A percentile compares a stretch with the other conserved stretches of the same genome.
These are phyloP conservation scores for Lasioglossum marginatum DNA, from an alignment of 2,888 invertebrate species.

Conservation along the genomic window DNA sequence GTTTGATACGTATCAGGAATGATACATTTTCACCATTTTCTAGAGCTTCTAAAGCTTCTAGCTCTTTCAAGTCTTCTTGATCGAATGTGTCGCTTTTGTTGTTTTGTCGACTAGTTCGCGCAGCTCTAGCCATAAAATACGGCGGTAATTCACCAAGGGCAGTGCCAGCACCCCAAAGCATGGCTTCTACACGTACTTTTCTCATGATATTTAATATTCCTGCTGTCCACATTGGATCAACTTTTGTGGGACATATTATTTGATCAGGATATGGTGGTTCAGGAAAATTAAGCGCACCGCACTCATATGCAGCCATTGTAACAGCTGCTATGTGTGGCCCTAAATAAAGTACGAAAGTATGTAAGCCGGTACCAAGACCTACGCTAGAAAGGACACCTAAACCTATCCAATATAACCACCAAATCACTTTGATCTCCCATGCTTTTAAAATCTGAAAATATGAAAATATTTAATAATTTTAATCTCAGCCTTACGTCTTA, in stretches of 20 bases:
- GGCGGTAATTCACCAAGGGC: slow-evolving; percentile 99
- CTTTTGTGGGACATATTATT: slow-evolving; percentile 95
- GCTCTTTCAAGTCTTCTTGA: slow-evolving; percentile 90
- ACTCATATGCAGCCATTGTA: slow-evolving; percentile 99
- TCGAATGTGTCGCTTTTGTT: slow-evolving; percentile 86
- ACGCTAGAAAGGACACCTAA: slow-evolving; percentile 98
- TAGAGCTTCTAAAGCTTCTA: slow-evolving; percentile 89
- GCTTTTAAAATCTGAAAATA: slow-evolving; percentile 78
- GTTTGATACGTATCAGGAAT: slow-evolving; percentile 91
- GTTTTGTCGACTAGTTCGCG: slow-evolving; percentile 86
- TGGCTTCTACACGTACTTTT: slow-evolving; percentile 97
- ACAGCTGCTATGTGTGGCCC: slow-evolving; percentile 99
- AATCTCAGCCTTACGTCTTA: not conserved
- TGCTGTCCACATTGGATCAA: slow-evolving; percentile 88
- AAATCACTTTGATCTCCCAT: slow-evolving; percentile 85
- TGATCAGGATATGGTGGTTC: slow-evolving; percentile 99
- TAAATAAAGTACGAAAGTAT: slow-evolving; percentile 98
- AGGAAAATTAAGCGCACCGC: slow-evolving; percentile 97
- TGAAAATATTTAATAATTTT: slow-evolving; percentile 25
- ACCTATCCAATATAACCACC: slow-evolving; percentile 96
- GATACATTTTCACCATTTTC: slow-evolving; percentile 87
- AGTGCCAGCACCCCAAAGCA: slow-evolving; percentile 99
- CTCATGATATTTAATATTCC: slow-evolving; percentile 97
- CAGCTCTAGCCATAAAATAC: slow-evolving; percentile 99
- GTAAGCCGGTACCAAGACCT: slow-evolving; percentile 98